Percentiles rank a stretch among this genome's conserved stretches.
These are phyloP conservation scores for Xestobium rufovillosum DNA, from an alignment of 2,888 invertebrate genomes.

Conservation along the genomic window DNA sequence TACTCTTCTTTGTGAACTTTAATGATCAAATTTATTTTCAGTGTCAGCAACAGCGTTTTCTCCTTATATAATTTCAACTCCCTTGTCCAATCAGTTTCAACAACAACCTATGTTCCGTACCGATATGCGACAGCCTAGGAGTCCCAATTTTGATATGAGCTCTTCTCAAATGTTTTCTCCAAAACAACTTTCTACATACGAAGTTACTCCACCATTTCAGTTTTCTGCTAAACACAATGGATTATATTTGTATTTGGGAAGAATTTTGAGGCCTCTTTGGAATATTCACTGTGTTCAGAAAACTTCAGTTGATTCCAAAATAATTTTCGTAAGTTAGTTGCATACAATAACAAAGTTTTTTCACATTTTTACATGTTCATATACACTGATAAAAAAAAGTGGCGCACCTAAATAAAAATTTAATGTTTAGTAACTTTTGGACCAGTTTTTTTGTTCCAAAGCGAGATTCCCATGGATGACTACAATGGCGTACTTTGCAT, in stretches of 20 bases:
- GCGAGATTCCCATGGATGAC: no score
- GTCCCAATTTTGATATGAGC: conserved; percentile 18
- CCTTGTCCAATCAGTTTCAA: conserved; percentile 28
- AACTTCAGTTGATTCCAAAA: conserved; percentile 46
- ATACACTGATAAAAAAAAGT: conserved; percentile 34
- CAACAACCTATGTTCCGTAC: conserved; percentile 22
- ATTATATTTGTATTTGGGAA: conserved; percentile 81
- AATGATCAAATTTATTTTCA: conserved; percentile 15
- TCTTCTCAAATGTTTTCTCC: conserved; percentile 22
- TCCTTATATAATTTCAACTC: conserved; percentile 41
- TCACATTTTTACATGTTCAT: conserved; percentile 15
- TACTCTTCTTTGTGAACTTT: no score
- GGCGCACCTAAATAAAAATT: conserved; percentile 34
- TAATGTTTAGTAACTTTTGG: conserved; percentile 16
- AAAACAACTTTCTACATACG: conserved; percentile 23
- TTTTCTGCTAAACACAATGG: conserved; percentile 87
- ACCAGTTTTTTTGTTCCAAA: not conserved
- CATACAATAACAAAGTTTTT: not conserved
- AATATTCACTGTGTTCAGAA: conserved; percentile 65
- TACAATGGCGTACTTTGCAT: no score
- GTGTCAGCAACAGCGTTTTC: conserved; percentile 26
- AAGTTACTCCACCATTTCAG: conserved; percentile 28
- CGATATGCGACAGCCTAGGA: conserved; percentile 10
- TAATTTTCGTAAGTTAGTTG: conserved; percentile 52
- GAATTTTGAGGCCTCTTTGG: conserved; percentile 88